Evolutionary conservation across 2,888 invertebrate species (phyloP), one percentile per base, ranked within the genome.

Genomic region (Agonopterix arenella): DNA sequence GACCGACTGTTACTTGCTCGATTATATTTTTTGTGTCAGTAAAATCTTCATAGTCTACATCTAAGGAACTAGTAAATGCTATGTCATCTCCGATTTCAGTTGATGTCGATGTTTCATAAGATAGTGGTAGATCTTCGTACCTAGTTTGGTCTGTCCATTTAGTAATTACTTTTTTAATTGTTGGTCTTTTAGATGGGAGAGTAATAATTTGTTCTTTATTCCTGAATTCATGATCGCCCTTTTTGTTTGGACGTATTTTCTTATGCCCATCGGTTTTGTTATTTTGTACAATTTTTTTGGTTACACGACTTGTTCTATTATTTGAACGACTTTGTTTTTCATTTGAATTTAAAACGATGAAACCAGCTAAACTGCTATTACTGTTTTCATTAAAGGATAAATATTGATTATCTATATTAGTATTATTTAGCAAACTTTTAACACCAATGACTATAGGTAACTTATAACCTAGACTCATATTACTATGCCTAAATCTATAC

Each of bases 131-230:
- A 54, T 88, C 84, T 44, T 84, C 80, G 45, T 79, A 72, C 58
- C 84, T 86, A 1, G 86, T 81, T 58, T 79, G 77, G 56, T 90
- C 90, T 0, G 81, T 84, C 91, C 90, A 90, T 73, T 90, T 90
- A 1, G 90, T 90, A 1, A 90, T 58, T 3, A 90, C 78, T 70
- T 86, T 89, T 71, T 68, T 77, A 18, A 86, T 89, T 8, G 67
- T 54, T n/a, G 81, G 74, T 60, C 75, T 85, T 50, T 65, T 73
- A 55, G 11, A 43, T 13, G 10, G 8, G 43, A 11, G 8, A 40
- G 40, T 43, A 13, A 8, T 43, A 43, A 11, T 11, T 37, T 48
- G n/a, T 48, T 42, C 11, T 11, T 49, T 36, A 8, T 10, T 8
- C 44, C 50, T 49, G 8, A 36, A 51, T 28, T 4, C 53, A 47